Evolutionary conservation across 2,888 invertebrate species (phyloP).

Genomic region (Pristionchus fissidentatus): DNA sequence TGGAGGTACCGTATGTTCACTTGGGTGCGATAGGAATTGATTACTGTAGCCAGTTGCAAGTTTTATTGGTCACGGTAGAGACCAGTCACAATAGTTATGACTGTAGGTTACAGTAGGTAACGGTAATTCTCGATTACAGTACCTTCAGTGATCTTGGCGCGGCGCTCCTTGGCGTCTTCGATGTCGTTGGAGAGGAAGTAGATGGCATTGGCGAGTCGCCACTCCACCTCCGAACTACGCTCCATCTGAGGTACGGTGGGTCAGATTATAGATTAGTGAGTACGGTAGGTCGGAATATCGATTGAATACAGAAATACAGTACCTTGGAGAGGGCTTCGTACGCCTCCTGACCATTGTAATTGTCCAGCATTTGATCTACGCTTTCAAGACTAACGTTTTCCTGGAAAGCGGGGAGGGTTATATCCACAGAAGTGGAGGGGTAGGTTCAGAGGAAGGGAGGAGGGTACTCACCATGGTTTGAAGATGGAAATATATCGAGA

Average conservation of each 20-base stretch:
- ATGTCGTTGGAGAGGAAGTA: slow-evolving; percentile 8
- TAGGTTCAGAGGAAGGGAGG: too few relatives aligned
- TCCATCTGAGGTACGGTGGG: slow-evolving; percentile 14
- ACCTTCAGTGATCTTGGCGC: neutral
- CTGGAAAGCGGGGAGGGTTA: neutral
- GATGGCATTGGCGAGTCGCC: slow-evolving; percentile 24
- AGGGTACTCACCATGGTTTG: neutral
- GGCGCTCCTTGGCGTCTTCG: neutral
- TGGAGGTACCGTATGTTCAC: neutral
- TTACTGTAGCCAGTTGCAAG: neutral
- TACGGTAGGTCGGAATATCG: neutral
- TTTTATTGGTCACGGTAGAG: too few relatives aligned
- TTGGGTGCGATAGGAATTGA: neutral
- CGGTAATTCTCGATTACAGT: neutral
- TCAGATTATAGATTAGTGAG: neutral
- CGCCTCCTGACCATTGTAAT: neutral
- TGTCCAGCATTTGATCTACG: neutral
- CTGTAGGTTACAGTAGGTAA: neutral
- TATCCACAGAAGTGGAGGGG: neutral
- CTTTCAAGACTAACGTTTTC: neutral
- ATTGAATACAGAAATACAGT: neutral
- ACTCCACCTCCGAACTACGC: slow-evolving; percentile 10
- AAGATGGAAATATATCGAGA: neutral
- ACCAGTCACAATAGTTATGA: too few relatives aligned
- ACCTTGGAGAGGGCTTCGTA: slow-evolving; percentile 4